Evolutionary conservation across 2,797 vertebrate genomes (phyloP), one percentile per base, ranked within the genome.

Genomic region (Phoebastria nigripes): DNA sequence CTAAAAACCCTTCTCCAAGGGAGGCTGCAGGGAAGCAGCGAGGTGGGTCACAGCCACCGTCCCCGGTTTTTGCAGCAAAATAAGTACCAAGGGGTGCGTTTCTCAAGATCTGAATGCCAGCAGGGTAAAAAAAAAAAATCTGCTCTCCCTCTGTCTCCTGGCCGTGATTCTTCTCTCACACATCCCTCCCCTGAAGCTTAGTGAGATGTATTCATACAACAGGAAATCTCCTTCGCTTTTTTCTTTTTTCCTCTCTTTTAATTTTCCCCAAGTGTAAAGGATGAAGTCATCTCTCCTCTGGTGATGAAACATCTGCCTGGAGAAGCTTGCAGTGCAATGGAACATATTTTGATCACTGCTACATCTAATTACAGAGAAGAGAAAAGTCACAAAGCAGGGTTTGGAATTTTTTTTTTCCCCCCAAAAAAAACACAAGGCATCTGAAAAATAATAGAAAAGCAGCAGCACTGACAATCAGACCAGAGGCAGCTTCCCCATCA

Each of bases 231-330:
- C 66, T 92, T 87, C 3, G 24, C 82, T 37, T 79, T 55, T 62
- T 51, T 59, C 49, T 94, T 58, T 52, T 65, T 87, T 80, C 55
- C 71, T 84, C 74, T 69, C 90, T 74, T 71, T 82, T 96, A 87
- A 91, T 95, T 95, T 91, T 70, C 92, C 90, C 87, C 63, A 55
- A 94, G 90, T 91, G 81, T 86, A 95, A 91, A 95, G 86, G 73
- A 95, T 95, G 93, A 95, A 94, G 90, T 95, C 92, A 94, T 93
- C 94, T 93, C 87, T 92, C 91, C 95, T 95, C 89, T 24, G 24
- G 94, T 96, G 86, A 94, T 94, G 92, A 91, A 93, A 95, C 87
- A 95, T 93, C 94, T 95, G 93, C 87, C 96, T 92, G 87, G 74
- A 96, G 85, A 96, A 83, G 90, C 82, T 94, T 92, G 87, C 87